These are phyloP conservation scores for Serilophus lunatus DNA, from an alignment of 2,113 vertebrate species.

Conservation along the genomic window DNA sequence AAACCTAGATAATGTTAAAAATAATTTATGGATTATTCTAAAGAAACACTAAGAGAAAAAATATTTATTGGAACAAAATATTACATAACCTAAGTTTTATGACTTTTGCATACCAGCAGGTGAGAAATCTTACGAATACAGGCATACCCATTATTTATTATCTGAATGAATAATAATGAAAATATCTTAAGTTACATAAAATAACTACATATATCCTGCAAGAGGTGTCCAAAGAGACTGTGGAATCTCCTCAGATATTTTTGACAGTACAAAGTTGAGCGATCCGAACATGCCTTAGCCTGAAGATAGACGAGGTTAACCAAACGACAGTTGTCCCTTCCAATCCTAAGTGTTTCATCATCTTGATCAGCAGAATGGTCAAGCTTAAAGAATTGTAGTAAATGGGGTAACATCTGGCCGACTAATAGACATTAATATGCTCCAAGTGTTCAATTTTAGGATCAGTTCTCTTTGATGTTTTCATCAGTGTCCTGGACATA, in stretches of 20 bases:
- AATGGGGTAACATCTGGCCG: background rate
- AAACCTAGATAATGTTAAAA: no score
- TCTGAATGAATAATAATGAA: background rate
- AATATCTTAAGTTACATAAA: background rate
- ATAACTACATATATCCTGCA: background rate
- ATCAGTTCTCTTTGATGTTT: background rate
- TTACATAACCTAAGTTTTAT: background rate
- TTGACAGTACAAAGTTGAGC: background rate
- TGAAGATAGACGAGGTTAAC: background rate
- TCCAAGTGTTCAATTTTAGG: background rate
- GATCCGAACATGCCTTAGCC: background rate
- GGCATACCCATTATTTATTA: background rate
- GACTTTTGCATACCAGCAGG: background rate
- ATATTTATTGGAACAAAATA: background rate
- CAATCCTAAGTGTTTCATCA: background rate
- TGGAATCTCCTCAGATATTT: background rate
- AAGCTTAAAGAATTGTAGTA: background rate
- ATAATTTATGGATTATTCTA: background rate
- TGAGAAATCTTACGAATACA: background rate
- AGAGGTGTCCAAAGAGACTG: background rate
- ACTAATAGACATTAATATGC: background rate
- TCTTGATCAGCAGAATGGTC: background rate
- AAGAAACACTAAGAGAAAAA: background rate
- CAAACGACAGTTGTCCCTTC: background rate
- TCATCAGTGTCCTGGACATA: background rate